phyloP scores from a whole-genome alignment of 2,888 invertebrate genomes.

The Flexamia atlantica region DNA sequence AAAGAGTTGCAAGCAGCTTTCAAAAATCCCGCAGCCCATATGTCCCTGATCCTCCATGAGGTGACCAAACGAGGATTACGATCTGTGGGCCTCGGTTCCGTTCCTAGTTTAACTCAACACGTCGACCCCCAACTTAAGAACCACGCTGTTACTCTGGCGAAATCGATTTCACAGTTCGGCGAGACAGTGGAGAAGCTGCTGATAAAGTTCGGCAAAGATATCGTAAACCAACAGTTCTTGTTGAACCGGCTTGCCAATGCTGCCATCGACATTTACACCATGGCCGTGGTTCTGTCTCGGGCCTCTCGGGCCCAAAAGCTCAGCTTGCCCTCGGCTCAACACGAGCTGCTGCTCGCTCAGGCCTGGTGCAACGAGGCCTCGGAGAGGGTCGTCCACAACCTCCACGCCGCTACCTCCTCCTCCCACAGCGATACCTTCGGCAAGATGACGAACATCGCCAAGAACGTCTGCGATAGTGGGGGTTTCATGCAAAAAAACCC shows the following conservation, averaged over 20 bases:
- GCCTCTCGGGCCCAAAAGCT: conserved; percentile 85
- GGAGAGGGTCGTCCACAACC: conserved; percentile 81
- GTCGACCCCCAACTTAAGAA: conserved; percentile 85
- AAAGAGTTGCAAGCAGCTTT: conserved; percentile 96
- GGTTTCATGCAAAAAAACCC: conserved; percentile 83
- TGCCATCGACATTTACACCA: conserved; percentile 93
- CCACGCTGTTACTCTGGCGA: conserved; percentile 82
- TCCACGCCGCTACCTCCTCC: conserved; percentile 79
- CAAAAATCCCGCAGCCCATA: conserved; percentile 93
- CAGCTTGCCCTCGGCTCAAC: conserved; percentile 82
- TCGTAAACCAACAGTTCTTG: conserved; percentile 94
- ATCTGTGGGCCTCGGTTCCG: conserved; percentile 85
- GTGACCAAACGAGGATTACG: conserved; percentile 90
- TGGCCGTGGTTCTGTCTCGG: conserved; percentile 90
- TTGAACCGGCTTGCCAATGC: conserved; percentile 92
- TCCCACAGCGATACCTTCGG: conserved; percentile 80
- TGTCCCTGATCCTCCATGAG: conserved; percentile 93
- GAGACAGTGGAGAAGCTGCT: conserved; percentile 88
- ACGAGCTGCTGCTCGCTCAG: conserved; percentile 88
- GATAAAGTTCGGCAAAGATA: conserved; percentile 89
- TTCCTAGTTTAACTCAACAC: conserved; percentile 80
- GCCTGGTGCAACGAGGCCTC: conserved; percentile 90
- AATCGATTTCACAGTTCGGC: conserved; percentile 85
- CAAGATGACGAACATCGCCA: conserved; percentile 82
- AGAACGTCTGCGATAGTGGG: conserved; percentile 82